Evolutionary conservation across 2,888 invertebrate species (phyloP).

Genomic region (Gibbula magus): DNA sequence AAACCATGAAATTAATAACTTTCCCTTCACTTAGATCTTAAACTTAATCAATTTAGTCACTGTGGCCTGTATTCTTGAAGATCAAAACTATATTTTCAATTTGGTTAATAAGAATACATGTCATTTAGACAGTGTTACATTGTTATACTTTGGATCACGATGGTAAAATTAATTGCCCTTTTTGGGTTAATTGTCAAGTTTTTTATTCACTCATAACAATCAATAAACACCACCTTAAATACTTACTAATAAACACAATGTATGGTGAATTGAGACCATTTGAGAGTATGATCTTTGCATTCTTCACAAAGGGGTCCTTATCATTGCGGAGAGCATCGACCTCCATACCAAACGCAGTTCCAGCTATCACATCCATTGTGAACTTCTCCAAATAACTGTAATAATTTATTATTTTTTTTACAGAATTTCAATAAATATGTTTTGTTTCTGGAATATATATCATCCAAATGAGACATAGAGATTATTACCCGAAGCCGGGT

Average conservation of each 20-base stretch:
- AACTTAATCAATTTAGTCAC: no score
- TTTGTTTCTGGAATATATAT: not conserved
- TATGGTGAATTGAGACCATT: not conserved
- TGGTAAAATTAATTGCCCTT: no score
- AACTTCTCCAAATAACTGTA: conserved; percentile 46
- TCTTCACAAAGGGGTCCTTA: conserved; percentile 45
- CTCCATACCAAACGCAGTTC: conserved; percentile 56
- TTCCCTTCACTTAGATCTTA: no score
- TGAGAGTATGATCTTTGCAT: conserved; percentile 27
- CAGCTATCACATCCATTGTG: conserved; percentile 57
- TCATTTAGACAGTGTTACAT: no score
- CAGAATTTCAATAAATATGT: not conserved
- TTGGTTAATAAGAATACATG: no score
- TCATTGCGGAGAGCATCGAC: conserved; percentile 49
- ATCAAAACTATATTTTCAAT: no score
- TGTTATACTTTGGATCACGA: no score
- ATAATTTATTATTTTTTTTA: not conserved
- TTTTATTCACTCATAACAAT: not conserved
- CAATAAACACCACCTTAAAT: not conserved
- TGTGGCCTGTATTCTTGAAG: no score
- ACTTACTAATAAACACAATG: not conserved
- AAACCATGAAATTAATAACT: no score
- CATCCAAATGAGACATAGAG: no score
- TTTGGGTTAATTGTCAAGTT: no score
- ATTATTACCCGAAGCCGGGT: no score